phyloP scores from a whole-genome alignment of 2,113 vertebrate genomes.

The Anseranas semipalmata region DNA sequence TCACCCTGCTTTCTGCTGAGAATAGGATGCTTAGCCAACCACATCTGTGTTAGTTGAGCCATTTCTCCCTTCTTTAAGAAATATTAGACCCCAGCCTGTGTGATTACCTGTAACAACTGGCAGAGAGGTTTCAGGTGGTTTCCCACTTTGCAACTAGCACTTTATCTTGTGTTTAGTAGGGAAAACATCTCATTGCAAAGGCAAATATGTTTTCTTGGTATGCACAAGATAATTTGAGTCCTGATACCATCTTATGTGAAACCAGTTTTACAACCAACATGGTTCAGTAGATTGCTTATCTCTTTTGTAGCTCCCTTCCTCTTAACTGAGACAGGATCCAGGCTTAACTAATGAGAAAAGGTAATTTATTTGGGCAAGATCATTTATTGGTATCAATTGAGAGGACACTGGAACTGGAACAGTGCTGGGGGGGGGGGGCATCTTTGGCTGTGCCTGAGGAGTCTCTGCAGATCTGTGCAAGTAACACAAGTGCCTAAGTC shows the following conservation, averaged over 20 bases:
- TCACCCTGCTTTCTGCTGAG: neutral
- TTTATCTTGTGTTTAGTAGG: constrained; percentile 25
- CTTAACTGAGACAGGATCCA: neutral
- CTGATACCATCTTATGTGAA: constrained; percentile 45
- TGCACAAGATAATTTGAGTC: neutral
- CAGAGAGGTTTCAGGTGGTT: constrained; percentile 14
- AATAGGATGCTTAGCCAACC: neutral
- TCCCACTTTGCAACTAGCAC: neutral
- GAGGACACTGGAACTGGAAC: neutral
- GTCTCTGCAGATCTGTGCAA: neutral
- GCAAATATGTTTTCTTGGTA: constrained; percentile 32
- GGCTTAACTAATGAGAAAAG: neutral
- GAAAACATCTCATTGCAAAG: constrained; percentile 42
- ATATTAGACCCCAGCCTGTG: neutral
- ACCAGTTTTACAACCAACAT: constrained; percentile 40
- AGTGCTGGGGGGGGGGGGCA: neutral
- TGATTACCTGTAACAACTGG: neutral
- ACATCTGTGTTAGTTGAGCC: neutral
- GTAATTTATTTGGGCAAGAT: neutral
- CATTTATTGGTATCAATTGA: neutral
- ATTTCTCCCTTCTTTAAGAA: neutral
- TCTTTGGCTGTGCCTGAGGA: neutral
- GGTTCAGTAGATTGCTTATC: neutral
- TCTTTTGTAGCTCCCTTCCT: constrained; percentile 2
- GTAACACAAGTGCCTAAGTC: neutral